These are phyloP conservation scores for Lasioglossum oenotherae DNA, from an alignment of 2,888 invertebrate genomes.

Conservation along the genomic window DNA sequence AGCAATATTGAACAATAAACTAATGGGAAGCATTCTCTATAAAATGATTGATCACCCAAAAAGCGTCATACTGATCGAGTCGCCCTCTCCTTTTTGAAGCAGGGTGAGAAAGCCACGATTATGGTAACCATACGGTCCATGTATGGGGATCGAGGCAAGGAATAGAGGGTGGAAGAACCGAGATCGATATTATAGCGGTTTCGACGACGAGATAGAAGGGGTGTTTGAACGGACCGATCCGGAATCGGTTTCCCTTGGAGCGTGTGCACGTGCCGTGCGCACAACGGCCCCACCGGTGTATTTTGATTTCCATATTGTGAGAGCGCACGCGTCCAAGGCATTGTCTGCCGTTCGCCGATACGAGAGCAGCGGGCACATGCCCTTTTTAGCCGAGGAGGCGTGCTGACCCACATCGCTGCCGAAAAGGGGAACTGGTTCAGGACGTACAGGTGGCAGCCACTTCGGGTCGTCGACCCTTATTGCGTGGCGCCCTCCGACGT, in stretches of 20 bases:
- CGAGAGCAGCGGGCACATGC: conserved; percentile 21
- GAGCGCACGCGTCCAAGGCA: conserved; percentile 14
- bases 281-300: conserved; percentile 17
- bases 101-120: background rate
- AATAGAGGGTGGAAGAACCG: background rate
- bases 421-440: conserved; percentile 59
- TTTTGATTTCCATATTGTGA: conserved; percentile 14
- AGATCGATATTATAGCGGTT: background rate
- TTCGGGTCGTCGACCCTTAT: conserved; percentile 57
- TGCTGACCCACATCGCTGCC: conserved; percentile 40
- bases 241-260: background rate
- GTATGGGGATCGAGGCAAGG: background rate
- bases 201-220: background rate
- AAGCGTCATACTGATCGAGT: background rate
- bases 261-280: conserved; percentile 21
- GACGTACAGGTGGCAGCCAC: conserved; percentile 68
- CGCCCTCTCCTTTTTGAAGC: background rate
- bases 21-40: too few relatives aligned
- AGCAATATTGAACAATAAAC: background rate
- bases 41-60: too few relatives aligned
- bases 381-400: conserved; percentile 36
- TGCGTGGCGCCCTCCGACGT: conserved; percentile 46
- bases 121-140: background rate
- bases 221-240: background rate
- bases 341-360: conserved; percentile 27